Base-by-base conservation (phyloP, 2,113 vertebrate species). In the Chaetops frenatus region DNA sequence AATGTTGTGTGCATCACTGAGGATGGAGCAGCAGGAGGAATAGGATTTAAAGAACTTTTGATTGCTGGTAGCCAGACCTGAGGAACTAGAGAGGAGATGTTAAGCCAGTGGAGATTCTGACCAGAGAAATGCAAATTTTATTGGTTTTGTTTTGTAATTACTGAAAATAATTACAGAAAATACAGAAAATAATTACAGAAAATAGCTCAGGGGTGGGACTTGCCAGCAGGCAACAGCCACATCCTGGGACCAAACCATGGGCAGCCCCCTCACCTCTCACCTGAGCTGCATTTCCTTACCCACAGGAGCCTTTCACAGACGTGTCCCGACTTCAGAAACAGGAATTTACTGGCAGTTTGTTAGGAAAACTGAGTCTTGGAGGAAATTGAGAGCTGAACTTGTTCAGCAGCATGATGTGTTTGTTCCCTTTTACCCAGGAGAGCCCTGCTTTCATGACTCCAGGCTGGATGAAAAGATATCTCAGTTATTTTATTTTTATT, bases 11-110 rank as follows among this genome's bases (percentile, higher is more conserved):
- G 97, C 78, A 12, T 97, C 97, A 22, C 96, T 95, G 22, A 97
- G 93, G 65, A 98, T 88, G 15, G 98, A 98, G 92, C 74, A 96
- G 89, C 95, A 96, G 22, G 98, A 98, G 5, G 97, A 98, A 64
- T 93, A 95, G 36, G 98, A 97, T 64, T 97, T 97, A n/a, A 97
- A 97, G 61, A 98, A 96, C 61, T 97, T 98, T 69, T 94, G 96
- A 33, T 92, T 98, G 96, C 98, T 98, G 51, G 98, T 97, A 92
- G 98, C 98, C 97, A 98, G 97, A 96, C 98, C 98, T 98, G 98
- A 99, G 94, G 98, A 99, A 53, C 99, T 99, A n/a, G 95, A 96
- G 90, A 96, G 23, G 73, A 95, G 25, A 40, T 23, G 88, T 88
- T 76, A 72, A 80, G 77, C 7, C 36, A 38, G 57, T 29, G 65